Conservation (phyloP, 2,113 vertebrate genomes). For the Crotalus tigris region DNA sequence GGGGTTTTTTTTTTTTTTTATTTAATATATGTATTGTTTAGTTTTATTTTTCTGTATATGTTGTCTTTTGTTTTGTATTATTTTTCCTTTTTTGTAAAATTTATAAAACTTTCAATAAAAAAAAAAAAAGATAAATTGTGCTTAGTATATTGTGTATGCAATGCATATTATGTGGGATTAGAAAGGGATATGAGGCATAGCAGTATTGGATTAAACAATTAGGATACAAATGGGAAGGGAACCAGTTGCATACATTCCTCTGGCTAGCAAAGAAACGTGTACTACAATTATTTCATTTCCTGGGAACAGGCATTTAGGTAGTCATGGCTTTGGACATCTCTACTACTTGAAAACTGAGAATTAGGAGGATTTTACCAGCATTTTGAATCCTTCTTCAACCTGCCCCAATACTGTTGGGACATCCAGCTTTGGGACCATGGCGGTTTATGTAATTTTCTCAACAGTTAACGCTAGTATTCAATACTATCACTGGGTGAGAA, state of each 20-base stretch:
- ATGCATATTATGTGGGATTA: not conserved
- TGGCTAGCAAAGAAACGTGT: not conserved
- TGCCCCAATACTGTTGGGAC: not conserved
- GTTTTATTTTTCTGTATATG: too few relatives aligned
- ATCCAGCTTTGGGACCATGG: not conserved
- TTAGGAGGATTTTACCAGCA: not conserved
- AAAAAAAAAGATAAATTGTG: not conserved
- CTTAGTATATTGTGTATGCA: not conserved
- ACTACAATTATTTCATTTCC: not conserved
- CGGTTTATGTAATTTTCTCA: not conserved
- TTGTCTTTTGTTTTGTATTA: too few relatives aligned
- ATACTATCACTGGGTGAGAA: not conserved
- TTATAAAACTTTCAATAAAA: too few relatives aligned
- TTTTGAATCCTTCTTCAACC: not conserved
- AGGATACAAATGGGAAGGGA: not conserved
- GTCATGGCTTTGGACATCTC: not conserved
- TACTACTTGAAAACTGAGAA: not conserved
- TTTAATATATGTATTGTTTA: too few relatives aligned
- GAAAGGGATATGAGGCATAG: not conserved
- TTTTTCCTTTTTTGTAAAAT: too few relatives aligned
- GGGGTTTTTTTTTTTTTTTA: too few relatives aligned
- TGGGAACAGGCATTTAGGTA: not conserved
- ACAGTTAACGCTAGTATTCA: not conserved
- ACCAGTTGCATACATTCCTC: not conserved
- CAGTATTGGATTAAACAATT: not conserved